Evolutionary conservation across 2,113 vertebrate genomes (phyloP).

Genomic region (Macroglossus sobrinus): DNA sequence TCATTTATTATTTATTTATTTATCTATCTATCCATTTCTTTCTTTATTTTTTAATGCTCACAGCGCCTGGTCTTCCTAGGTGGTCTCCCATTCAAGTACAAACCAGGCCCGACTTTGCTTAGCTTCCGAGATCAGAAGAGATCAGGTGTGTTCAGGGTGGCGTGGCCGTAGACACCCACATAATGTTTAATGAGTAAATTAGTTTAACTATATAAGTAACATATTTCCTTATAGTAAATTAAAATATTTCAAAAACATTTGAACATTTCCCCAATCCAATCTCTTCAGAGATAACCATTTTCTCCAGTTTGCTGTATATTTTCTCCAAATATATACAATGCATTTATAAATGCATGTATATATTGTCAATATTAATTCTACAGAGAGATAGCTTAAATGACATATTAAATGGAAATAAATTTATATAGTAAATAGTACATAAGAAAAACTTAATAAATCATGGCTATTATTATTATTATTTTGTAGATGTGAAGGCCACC

Average conservation of each 20-base stretch:
- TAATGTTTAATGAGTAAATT: neutral
- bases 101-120: too few relatives aligned
- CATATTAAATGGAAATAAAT: neutral
- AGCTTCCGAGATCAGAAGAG: too few relatives aligned
- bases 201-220: neutral
- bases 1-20: too few relatives aligned
- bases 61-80: too few relatives aligned
- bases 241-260: neutral
- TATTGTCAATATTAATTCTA: neutral
- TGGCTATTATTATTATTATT: neutral
- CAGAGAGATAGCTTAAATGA: neutral
- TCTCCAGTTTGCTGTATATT: neutral
- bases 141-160: too few relatives aligned
- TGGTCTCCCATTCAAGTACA: too few relatives aligned
- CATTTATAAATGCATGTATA: neutral
- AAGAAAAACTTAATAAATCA: neutral
- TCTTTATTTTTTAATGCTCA: too few relatives aligned
- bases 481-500: neutral
- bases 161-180: too few relatives aligned
- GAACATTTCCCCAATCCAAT: neutral
- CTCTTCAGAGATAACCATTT: neutral
- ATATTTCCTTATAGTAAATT: neutral
- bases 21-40: too few relatives aligned
- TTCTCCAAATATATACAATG: neutral
- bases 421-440: neutral